A percentile compares a stretch with the other conserved stretches of the same genome.
Conservation (phyloP, 64 coral and sea anemone species). For the Acropora yongei region DNA sequence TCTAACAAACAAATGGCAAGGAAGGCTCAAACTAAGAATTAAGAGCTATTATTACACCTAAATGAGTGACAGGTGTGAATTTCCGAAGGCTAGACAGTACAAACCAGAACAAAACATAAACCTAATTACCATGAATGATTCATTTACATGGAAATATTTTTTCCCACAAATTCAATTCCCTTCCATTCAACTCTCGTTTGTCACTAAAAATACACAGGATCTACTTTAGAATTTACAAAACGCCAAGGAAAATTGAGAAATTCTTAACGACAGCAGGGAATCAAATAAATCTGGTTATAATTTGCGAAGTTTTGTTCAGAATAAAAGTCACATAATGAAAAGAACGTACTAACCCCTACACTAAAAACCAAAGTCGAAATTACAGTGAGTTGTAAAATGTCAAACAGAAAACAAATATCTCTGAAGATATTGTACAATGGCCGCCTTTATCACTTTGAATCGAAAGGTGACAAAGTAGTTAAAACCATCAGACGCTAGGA, state of each 20-base stretch:
- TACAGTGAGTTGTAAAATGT: no score
- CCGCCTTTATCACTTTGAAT: neutral
- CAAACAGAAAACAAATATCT: neutral
- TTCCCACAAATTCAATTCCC: conserved; percentile 22
- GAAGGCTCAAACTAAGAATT: no score
- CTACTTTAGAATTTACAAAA: neutral
- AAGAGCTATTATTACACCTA: no score
- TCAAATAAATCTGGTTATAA: no score
- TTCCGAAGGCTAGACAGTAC: neutral
- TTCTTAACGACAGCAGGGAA: no score
- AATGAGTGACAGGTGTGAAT: no score
- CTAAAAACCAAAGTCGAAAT: no score
- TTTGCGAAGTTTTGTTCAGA: no score
- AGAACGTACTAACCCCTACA: no score
- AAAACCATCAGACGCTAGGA: neutral
- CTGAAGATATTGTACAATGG: neutral
- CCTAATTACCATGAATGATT: neutral
- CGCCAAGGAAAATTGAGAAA: no score
- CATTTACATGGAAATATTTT: neutral
- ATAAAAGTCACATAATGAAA: no score
- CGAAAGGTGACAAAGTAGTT: neutral
- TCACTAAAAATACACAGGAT: neutral
- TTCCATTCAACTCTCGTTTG: neutral
- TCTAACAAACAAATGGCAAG: no score
- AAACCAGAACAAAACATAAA: neutral